Evolutionary conservation across 2,797 vertebrate species (phyloP), one percentile per base, ranked within the genome.

Genomic region (Bovichtus variegatus): DNA sequence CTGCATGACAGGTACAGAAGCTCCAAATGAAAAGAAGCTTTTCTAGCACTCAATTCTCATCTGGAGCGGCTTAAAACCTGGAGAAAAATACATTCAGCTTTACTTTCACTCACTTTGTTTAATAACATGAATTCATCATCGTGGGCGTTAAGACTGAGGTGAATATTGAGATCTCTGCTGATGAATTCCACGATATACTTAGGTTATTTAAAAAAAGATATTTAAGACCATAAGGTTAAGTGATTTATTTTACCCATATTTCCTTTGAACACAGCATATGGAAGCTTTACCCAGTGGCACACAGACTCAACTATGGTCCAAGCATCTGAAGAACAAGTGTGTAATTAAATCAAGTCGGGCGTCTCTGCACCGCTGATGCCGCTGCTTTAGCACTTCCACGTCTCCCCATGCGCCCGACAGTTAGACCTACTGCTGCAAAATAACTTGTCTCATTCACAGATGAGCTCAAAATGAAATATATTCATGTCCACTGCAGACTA

Each of bases 1-100:
- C 64, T n/a, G 58, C 49, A 9, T 71, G 85, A n/a, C 69, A 80
- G 78, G 50, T 73, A 70, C 2, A 60, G 1, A 55, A 25, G 53
- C 29, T 4, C 43, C 2, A 10, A 2, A 53, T 1, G 55, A 38
- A 21, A 27, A 51, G 53, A 41, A 12, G 23, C 4, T 6, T 10
- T 2, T 31, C 31, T 9, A 34, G 8, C 31, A n/a, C n/a, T 40
- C 23, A 25, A 21, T 7, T 19, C 41, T 23, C 25, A 51, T 18
- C 9, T 2, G 11, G 7, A 31, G 25, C 0, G 18, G 21, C 23
- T 31, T 34, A 2, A 19, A 51, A 27, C 2, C 11, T 50, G 2
- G 29, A 13, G 0, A 50, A 50, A 23, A 18, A 25, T 10, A 12
- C 0, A 9, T 11, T 15, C 7, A 31, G 23, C 15, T 36, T 1